Evolutionary conservation across 2,888 invertebrate genomes (phyloP).

Genomic region (Nebria brevicollis): DNA sequence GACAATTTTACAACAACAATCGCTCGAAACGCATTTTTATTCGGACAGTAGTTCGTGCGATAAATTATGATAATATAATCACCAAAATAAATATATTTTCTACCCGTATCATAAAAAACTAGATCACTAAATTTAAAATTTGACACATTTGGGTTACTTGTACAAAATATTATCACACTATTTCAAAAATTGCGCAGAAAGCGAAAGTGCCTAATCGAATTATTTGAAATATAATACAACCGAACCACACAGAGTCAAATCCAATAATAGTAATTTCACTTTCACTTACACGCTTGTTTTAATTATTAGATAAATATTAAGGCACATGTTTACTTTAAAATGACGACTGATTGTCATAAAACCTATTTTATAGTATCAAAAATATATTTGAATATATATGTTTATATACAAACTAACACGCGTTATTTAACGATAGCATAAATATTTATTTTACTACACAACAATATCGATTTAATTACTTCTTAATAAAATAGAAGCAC

Average conservation of each 20-base stretch:
- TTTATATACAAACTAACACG: not conserved
- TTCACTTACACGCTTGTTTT: conserved; percentile 23
- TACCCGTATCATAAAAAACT: conserved; percentile 4
- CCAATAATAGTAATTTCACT: conserved; percentile 35
- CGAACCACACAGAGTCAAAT: conserved; percentile 6
- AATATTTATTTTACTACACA: not conserved
- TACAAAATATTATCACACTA: not conserved
- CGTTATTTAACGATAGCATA: not conserved
- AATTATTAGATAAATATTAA: conserved; percentile 22
- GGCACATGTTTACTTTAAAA: conserved; percentile 25
- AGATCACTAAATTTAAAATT: conserved; percentile 23
- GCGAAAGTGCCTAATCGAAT: conserved; percentile 41
- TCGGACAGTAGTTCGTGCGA: not conserved
- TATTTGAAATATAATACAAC: conserved; percentile 27
- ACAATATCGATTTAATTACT: not conserved
- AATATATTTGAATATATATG: conserved; percentile 22
- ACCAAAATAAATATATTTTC: conserved; percentile 1
- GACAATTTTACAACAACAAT: conserved; percentile 2
- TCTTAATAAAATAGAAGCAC: not conserved
- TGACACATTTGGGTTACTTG: not conserved
- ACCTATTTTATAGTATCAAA: conserved; percentile 30
- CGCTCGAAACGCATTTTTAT: not conserved
- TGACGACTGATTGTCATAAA: not conserved
- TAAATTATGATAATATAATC: conserved; percentile 6
- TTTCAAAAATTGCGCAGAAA: conserved; percentile 8